A percentile compares a stretch with the other conserved stretches of the same genome.
Evolutionary conservation across 2,113 vertebrate species (phyloP).

Genomic region (Daphoenositta chrysoptera): DNA sequence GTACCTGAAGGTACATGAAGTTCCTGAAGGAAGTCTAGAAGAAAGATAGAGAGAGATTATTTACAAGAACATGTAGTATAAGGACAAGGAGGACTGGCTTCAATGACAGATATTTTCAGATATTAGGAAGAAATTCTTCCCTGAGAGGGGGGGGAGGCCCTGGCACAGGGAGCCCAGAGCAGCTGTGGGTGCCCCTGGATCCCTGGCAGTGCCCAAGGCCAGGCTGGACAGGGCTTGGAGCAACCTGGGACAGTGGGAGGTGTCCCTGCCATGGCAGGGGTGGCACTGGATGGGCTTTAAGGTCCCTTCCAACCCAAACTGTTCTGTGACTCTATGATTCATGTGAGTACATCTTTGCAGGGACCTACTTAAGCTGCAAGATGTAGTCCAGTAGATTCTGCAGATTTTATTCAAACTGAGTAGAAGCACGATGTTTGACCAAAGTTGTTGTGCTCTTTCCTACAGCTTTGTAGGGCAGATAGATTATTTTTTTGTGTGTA

Average conservation of each 20-base stretch:
- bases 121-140: neutral
- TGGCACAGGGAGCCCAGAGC: neutral
- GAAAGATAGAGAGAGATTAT: neutral
- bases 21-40: neutral
- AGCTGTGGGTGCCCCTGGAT: neutral
- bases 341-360: neutral
- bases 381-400: neutral
- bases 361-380: neutral
- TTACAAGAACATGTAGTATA: neutral
- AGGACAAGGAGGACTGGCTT: neutral
- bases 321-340: neutral
- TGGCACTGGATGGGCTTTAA: accelerated
- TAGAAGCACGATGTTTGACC: neutral
- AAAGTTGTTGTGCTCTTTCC: neutral
- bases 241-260: accelerated
- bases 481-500: neutral
- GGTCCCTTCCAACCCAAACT: neutral
- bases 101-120: neutral
- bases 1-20: neutral
- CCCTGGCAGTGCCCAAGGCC: neutral
- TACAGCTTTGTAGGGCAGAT: neutral
- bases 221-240: accelerated
- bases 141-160: accelerated
- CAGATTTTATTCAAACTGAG: neutral
- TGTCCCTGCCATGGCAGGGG: neutral